Conservation (phyloP, 64 coral and sea anemone species). For the Montipora efflorescens region DNA sequence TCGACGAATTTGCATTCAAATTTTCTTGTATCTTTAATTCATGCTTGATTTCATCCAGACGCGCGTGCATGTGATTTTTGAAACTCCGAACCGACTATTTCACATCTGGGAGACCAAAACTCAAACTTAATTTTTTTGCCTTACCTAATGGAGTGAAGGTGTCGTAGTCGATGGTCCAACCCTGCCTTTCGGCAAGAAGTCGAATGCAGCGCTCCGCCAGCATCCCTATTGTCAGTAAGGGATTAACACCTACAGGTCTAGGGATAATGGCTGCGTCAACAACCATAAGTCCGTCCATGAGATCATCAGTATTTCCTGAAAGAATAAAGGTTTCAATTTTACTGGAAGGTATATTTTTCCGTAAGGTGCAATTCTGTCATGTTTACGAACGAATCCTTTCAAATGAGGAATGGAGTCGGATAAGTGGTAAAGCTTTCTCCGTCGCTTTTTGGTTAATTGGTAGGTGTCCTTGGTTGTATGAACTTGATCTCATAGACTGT, state of each 20-base stretch:
- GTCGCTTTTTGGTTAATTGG: too few species aligned
- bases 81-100: neutral
- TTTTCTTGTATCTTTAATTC: too few species aligned
- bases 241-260: constrained; percentile 25
- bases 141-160: constrained; percentile 36
- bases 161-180: constrained; percentile 55
- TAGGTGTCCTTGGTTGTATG: too few species aligned
- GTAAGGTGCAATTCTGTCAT: too few species aligned
- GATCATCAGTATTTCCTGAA: neutral
- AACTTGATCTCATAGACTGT: too few species aligned
- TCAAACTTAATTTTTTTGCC: neutral
- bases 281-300: constrained; percentile 9
- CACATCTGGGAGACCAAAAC: neutral
- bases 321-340: neutral
- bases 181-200: constrained; percentile 20
- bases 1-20: too few species aligned
- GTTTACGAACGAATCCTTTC: too few species aligned
- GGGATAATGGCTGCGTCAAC: constrained; percentile 38
- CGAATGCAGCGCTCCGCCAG: constrained; percentile 44
- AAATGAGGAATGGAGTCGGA: too few species aligned
- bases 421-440: too few species aligned
- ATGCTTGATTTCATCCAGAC: too few species aligned
- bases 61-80: too few species aligned
- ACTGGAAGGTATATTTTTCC: too few species aligned
- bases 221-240: neutral